Evolutionary conservation across 2,113 vertebrate genomes (phyloP).

Genomic region (Conger conger): DNA sequence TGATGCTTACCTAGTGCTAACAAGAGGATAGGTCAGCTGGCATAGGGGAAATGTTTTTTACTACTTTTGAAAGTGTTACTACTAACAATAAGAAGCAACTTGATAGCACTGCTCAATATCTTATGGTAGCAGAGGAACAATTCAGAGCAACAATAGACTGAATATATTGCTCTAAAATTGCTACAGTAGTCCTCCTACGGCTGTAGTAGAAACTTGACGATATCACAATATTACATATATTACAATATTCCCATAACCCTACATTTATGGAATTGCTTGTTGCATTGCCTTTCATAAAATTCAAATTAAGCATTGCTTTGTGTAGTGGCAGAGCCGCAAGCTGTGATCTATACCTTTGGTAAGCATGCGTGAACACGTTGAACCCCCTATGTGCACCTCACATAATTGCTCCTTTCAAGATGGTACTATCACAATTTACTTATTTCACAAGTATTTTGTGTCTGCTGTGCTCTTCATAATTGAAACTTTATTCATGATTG

Average conservation of each 20-base stretch:
- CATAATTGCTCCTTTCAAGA: not conserved
- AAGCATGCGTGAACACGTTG: not conserved
- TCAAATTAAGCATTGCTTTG: not conserved
- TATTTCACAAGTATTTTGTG: not conserved
- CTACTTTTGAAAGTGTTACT: no score
- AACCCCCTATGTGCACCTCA: not conserved
- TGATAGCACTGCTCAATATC: not conserved
- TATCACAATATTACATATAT: not conserved
- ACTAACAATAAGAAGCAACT: no score
- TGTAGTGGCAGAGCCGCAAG: not conserved
- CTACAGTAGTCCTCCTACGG: not conserved
- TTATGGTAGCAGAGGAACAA: not conserved
- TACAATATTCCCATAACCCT: not conserved
- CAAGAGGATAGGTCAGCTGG: no score
- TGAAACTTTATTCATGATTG: not conserved
- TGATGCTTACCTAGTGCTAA: no score
- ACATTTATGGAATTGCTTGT: not conserved
- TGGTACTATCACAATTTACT: not conserved
- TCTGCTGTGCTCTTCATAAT: not conserved
- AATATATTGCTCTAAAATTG: no score
- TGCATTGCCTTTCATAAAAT: not conserved
- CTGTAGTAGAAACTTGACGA: not conserved
- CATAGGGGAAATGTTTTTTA: no score
- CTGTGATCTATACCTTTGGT: not conserved
- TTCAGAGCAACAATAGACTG: not conserved